phyloP scores from a whole-genome alignment of 2,797 vertebrate species.

The Eleutherodactylus coqui region DNA sequence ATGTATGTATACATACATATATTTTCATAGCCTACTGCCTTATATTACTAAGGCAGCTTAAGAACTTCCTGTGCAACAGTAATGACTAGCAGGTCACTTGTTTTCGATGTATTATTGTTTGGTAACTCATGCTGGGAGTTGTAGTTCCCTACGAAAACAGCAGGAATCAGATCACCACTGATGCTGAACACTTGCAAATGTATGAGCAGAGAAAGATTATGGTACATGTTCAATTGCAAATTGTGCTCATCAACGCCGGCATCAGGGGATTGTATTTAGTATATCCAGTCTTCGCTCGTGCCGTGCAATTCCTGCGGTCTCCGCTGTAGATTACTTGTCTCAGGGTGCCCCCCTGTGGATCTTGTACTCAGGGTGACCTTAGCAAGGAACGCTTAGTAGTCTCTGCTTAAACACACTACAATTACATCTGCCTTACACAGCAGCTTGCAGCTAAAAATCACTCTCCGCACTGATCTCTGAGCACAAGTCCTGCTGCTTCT shows the following conservation, averaged over 20 bases:
- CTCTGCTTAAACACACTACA: not conserved
- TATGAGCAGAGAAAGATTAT: not conserved
- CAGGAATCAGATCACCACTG: not conserved
- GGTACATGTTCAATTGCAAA: not conserved
- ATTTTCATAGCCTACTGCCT: not conserved
- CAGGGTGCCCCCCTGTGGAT: slow-evolving; percentile 58
- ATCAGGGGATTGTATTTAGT: not conserved
- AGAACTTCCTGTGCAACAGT: not conserved
- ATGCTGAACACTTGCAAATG: not conserved
- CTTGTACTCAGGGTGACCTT: slow-evolving; percentile 45
- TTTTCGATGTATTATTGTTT: not conserved
- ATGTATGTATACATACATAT: too few species aligned
- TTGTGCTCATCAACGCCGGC: not conserved
- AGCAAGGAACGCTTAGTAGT: not conserved
- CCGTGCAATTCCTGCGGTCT: slow-evolving; percentile 66
- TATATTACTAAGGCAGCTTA: not conserved
- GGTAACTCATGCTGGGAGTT: not conserved
- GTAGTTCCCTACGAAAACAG: not conserved
- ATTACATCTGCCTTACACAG: not conserved
- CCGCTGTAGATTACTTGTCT: slow-evolving; percentile 66
- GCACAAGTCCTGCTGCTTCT: not conserved
- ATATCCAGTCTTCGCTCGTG: not conserved
- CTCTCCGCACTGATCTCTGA: not conserved
- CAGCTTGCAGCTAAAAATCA: not conserved
- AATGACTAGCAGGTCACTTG: not conserved